A percentile compares a stretch with the other conserved stretches of the same genome.
Conservation (phyloP, 2,888 invertebrate genomes). For the Dione vanillae region DNA sequence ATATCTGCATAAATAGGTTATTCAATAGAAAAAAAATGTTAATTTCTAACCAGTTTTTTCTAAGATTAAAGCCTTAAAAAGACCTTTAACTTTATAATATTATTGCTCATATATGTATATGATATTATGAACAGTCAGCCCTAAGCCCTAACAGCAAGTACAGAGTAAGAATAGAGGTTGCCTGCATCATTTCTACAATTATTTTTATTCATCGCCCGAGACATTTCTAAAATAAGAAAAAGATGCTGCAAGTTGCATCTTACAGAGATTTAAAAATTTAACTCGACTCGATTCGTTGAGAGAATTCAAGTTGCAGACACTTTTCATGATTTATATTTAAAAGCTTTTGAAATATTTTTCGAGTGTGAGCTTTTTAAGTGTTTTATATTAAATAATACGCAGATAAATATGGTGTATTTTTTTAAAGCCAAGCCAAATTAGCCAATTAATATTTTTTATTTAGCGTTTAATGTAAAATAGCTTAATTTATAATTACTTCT, state of each 20-base stretch:
- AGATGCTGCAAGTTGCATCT: conserved; percentile 46
- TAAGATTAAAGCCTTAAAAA: too few relatives aligned
- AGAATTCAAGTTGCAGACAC: conserved; percentile 25
- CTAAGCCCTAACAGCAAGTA: conserved; percentile 50
- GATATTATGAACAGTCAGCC: conserved; percentile 54
- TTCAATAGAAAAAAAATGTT: too few relatives aligned
- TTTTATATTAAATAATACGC: neutral
- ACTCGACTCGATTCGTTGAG: conserved; percentile 37
- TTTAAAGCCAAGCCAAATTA: too few relatives aligned
- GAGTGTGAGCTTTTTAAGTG: neutral
- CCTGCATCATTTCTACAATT: conserved; percentile 67
- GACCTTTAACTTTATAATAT: too few relatives aligned
- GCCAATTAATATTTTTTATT: too few relatives aligned
- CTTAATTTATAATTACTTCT: too few relatives aligned
- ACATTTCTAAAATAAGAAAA: conserved; percentile 46
- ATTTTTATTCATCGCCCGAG: conserved; percentile 72
- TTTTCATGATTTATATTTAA: conserved; percentile 30
- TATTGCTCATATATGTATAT: too few relatives aligned
- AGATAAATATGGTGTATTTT: neutral
- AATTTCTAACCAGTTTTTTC: too few relatives aligned
- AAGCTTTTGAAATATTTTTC: conserved; percentile 23
- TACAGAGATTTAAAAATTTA: conserved; percentile 47
- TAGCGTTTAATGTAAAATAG: too few relatives aligned
- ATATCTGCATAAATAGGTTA: too few relatives aligned
- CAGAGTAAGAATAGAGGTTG: conserved; percentile 69